These are phyloP conservation scores for Melanerpes aurifrons DNA, from an alignment of 2,113 vertebrate species.

Conservation along the genomic window DNA sequence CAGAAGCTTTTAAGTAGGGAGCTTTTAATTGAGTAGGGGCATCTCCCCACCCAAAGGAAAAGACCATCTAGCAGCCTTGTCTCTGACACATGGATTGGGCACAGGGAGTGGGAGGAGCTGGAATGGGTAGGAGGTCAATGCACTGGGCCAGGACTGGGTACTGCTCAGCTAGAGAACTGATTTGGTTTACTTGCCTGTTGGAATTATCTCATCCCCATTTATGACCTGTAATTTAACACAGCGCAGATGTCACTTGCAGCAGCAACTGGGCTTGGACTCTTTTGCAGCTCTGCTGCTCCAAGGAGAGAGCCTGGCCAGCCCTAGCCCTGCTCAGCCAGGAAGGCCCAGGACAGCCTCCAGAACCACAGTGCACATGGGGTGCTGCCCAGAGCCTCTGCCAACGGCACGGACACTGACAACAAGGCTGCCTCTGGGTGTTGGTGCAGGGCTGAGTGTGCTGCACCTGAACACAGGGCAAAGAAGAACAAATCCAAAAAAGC, in stretches of 20 bases:
- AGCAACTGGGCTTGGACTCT: slow-evolving; percentile 64
- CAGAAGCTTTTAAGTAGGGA: background rate
- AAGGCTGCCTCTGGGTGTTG: background rate
- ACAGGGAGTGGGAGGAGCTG: slow-evolving; percentile 76
- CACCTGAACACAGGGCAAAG: background rate
- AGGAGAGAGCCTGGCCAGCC: slow-evolving; percentile 11
- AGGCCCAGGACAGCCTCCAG: background rate
- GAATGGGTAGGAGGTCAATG: slow-evolving; percentile 82
- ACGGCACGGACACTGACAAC: fast-evolving
- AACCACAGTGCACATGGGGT: fast-evolving
- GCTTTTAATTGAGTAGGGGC: background rate
- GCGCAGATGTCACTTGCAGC: slow-evolving; percentile 80
- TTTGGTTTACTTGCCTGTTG: slow-evolving; percentile 91
- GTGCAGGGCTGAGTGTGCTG: background rate
- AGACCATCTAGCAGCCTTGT: background rate
- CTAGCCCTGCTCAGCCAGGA: background rate
- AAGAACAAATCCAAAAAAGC: background rate
- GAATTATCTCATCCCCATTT: slow-evolving; percentile 90
- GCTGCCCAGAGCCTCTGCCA: background rate
- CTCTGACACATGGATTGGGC: background rate
- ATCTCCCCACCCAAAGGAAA: background rate
- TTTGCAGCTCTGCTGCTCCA: slow-evolving; percentile 49
- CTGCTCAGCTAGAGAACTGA: slow-evolving; percentile 81
- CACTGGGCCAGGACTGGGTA: slow-evolving; percentile 75
- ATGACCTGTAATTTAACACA: slow-evolving; percentile 97